Evolutionary conservation across 1,140 invertebrate species (phyloP), one percentile per base, ranked within the genome.

Genomic region (Drosophila rhopaloa): DNA sequence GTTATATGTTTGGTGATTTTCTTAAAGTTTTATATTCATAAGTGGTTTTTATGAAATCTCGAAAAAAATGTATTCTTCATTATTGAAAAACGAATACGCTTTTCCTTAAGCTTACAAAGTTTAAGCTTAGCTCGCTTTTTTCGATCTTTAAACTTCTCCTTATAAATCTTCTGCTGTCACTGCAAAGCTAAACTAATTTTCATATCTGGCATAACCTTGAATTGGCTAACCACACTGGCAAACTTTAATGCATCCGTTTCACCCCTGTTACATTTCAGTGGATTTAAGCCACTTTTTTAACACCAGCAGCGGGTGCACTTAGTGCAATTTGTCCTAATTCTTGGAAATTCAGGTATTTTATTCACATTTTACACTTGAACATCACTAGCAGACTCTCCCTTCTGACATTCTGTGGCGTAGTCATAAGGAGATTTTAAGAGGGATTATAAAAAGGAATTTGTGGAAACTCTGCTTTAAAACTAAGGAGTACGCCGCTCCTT

Each of bases 251-350:
- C 9, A 16, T 11, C 8, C 16, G 7, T 47, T 27, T 32, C 19
- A 14, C 9, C 32, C 10, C 16, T 19, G 0, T 16, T 14, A 46
- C 32, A 24, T 7, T 59, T 46, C 32, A 27, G 38, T 55, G 38
- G 38, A 6, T 16, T 32, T 29, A 7, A 10, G 4, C 5, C 24
- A 10, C 38, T 14, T 63, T 55, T 24, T 40, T 47, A 16, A 16
- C 38, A 55, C 35, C 32, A 5, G 10, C 35, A 58, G 44, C 54
- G 27, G 57, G 68, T 68, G 79, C 79, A 74, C 62, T 70, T 82
- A 82, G 78, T 82, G 79, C 79, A 68, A 82, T 82, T 82, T 40
- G 47, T 29, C 43, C 77, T 77, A 63, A 62, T 77, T 61, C 54
- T 62, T 54, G 47, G 44, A 46, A 38, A 58, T 71, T 71, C 67